Percentiles rank a stretch among this genome's conserved stretches.
phyloP scores from a whole-genome alignment of 92 coral and sea anemone genomes.

The Porites divaricata region DNA sequence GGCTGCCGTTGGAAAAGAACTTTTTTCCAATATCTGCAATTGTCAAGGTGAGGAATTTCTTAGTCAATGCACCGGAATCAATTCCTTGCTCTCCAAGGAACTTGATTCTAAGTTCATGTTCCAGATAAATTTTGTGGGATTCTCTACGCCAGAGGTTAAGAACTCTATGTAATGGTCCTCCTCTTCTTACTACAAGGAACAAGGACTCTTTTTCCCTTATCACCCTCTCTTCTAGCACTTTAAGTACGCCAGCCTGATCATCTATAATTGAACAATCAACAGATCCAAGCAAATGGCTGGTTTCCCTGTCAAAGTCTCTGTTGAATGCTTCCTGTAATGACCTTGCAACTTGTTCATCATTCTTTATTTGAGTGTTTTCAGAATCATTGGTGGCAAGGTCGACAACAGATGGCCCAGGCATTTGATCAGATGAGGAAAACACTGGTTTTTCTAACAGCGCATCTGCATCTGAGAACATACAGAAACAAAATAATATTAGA shows the following conservation, averaged over 20 bases:
- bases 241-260: conserved; percentile 19
- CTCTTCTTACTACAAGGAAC: conserved; percentile 62
- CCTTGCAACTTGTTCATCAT: conserved; percentile 61
- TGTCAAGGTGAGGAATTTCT: conserved; percentile 54
- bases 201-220: conserved; percentile 26
- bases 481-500: too few species aligned
- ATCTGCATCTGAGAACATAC: too few species aligned
- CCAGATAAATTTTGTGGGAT: conserved; percentile 56
- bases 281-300: conserved; percentile 17
- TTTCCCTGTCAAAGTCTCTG: background rate
- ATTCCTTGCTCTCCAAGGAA: conserved; percentile 70
- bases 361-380: background rate
- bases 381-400: background rate
- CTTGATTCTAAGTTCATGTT: conserved; percentile 44
- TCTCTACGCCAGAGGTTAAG: conserved; percentile 69
- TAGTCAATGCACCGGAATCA: conserved; percentile 71
- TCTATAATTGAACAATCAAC: conserved; percentile 7
- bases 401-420: too few species aligned
- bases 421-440: too few species aligned
- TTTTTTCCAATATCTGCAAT: too few species aligned
- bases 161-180: conserved; percentile 61
- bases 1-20: conserved; percentile 47
- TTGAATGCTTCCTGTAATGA: conserved; percentile 59
- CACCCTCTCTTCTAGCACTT: conserved; percentile 21
- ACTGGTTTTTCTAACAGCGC: too few species aligned